phyloP scores from a whole-genome alignment of 2,113 vertebrate genomes.

The Leptobrachium leishanense region DNA sequence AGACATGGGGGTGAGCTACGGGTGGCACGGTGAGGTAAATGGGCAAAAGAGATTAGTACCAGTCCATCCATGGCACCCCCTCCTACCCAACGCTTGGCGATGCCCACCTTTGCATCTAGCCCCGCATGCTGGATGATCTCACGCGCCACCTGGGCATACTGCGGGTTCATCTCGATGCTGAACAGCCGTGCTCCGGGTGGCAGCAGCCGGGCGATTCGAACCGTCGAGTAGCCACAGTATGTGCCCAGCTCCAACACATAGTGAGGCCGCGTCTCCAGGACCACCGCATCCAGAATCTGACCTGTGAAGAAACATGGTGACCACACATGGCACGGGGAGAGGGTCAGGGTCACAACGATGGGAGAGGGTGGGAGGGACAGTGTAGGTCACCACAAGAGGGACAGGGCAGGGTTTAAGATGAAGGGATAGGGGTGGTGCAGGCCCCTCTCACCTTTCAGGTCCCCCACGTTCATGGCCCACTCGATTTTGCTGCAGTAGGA shows the following conservation, averaged over 20 bases:
- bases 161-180: conserved; percentile 70
- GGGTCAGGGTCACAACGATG: too few relatives aligned
- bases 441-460: conserved; percentile 68
- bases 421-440: conserved; percentile 13
- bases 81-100: background rate
- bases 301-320: conserved; percentile 53
- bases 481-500: conserved; percentile 67
- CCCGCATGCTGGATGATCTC: conserved; percentile 69
- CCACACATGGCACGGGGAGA: background rate
- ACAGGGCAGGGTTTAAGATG: background rate
- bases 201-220: conserved; percentile 67
- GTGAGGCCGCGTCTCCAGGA: conserved; percentile 64
- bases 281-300: conserved; percentile 67
- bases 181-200: conserved; percentile 61
- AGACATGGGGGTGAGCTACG: conserved; percentile 16
- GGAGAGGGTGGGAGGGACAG: background rate
- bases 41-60: background rate
- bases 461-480: conserved; percentile 77
- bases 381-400: background rate
- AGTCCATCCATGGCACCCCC: background rate
- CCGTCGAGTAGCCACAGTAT: conserved; percentile 72
- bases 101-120: conserved; percentile 62
- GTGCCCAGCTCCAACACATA: conserved; percentile 71
- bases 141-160: conserved; percentile 60
- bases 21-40: background rate